phyloP scores from a whole-genome alignment of 53 echinoderm and acorn worm genomes.

The Pentamera pediparva region DNA sequence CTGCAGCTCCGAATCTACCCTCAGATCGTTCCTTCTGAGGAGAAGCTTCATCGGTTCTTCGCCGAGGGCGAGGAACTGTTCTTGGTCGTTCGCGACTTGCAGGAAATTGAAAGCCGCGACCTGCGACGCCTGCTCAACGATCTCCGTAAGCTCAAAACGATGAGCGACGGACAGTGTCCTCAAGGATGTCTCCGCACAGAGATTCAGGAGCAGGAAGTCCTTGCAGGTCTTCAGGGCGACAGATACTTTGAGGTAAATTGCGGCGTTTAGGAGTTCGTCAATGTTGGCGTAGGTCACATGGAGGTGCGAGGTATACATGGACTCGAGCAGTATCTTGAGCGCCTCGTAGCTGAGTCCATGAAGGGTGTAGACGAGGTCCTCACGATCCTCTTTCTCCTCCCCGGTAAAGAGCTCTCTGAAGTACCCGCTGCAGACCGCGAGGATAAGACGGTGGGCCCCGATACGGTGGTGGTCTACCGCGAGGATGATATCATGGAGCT shows the following conservation, averaged over 20 bases:
- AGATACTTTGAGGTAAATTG: constrained; percentile 60
- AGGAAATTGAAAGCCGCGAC: constrained; percentile 58
- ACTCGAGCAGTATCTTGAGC: constrained; percentile 64
- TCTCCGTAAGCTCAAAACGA: constrained; percentile 60
- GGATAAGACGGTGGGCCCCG: constrained; percentile 72
- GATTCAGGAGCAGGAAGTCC: constrained; percentile 60
- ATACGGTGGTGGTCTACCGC: constrained; percentile 69
- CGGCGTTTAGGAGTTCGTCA: constrained; percentile 66
- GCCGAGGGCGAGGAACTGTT: constrained; percentile 62
- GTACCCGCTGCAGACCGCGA: constrained; percentile 79
- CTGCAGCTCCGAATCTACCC: constrained; percentile 62
- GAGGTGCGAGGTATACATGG: constrained; percentile 76
- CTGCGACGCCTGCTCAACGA: constrained; percentile 52
- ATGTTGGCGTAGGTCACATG: constrained; percentile 60
- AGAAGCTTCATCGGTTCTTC: constrained; percentile 49
- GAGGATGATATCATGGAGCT: constrained; percentile 74
- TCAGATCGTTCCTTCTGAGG: constrained; percentile 66
- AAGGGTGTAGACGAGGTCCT: constrained; percentile 67
- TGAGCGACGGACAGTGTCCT: constrained; percentile 58
- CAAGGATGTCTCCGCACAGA: constrained; percentile 54
- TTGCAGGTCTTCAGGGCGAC: constrained; percentile 60
- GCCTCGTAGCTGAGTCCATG: constrained; percentile 76
- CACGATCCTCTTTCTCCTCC: constrained; percentile 49
- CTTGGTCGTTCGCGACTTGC: constrained; percentile 30
- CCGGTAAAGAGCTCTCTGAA: constrained; percentile 71